Percentiles rank a stretch among this genome's conserved stretches.
Evolutionary conservation across 2,797 vertebrate species (phyloP).

Genomic region (Monodelphis domestica): DNA sequence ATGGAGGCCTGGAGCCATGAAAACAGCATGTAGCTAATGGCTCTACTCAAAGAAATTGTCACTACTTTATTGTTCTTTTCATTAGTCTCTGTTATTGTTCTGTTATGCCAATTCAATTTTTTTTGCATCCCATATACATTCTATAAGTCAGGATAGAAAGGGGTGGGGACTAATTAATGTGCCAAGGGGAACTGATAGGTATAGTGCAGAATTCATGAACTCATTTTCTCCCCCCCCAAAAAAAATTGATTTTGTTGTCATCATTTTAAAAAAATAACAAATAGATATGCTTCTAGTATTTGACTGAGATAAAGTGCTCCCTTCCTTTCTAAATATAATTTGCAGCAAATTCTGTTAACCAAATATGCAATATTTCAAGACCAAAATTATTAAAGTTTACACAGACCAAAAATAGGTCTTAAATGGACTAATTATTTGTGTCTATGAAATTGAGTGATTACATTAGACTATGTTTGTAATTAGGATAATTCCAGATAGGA

Average conservation of each 20-base stretch:
- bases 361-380: slow-evolving; percentile 59
- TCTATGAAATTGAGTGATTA: slow-evolving; percentile 59
- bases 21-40: slow-evolving; percentile 50
- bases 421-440: slow-evolving; percentile 69
- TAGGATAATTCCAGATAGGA: slow-evolving; percentile 68
- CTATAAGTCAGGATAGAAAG: slow-evolving; percentile 61
- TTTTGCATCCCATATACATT: slow-evolving; percentile 52
- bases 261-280: slow-evolving; percentile 76
- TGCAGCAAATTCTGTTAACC: slow-evolving; percentile 65
- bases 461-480: slow-evolving; percentile 73
- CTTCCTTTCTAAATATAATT: slow-evolving; percentile 68
- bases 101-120: slow-evolving; percentile 64
- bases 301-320: slow-evolving; percentile 68
- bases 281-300: slow-evolving; percentile 64
- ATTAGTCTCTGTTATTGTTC: slow-evolving; percentile 68
- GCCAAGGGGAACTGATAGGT: slow-evolving; percentile 72
- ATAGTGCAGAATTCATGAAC: slow-evolving; percentile 73
- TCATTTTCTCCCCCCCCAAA: slow-evolving; percentile 68
- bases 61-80: slow-evolving; percentile 59
- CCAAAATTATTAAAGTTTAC: slow-evolving; percentile 68
- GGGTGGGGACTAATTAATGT: slow-evolving; percentile 76
- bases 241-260: slow-evolving; percentile 70
- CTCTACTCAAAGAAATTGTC: slow-evolving; percentile 66
- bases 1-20: not conserved
- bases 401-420: slow-evolving; percentile 65